Conservation (phyloP, 2,113 vertebrate genomes). For the Pachycephala philippinensis region DNA sequence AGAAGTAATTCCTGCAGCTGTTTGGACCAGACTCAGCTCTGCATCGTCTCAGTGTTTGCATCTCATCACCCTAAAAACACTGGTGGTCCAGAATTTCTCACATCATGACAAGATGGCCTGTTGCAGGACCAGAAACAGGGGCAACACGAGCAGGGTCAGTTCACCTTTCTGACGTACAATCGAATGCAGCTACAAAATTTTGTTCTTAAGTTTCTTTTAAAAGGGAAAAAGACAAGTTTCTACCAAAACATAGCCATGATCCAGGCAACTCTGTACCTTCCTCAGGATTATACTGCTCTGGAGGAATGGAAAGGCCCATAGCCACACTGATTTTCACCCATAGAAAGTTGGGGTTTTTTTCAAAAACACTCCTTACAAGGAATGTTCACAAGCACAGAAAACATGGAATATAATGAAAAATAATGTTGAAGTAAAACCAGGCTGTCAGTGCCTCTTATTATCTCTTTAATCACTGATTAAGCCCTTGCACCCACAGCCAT, state of each 20-base stretch:
- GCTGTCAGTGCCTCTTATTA: rapidly evolving
- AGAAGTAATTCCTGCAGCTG: neutral
- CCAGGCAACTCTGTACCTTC: neutral
- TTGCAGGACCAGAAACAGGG: neutral
- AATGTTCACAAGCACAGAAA: neutral
- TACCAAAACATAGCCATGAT: neutral
- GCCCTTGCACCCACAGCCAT: neutral
- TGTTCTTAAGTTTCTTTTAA: neutral
- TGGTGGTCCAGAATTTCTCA: neutral
- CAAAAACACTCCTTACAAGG: neutral
- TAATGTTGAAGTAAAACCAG: neutral
- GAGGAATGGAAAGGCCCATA: neutral
- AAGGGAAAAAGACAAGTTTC: neutral
- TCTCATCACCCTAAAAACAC: neutral
- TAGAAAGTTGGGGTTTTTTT: neutral
- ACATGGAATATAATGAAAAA: neutral
- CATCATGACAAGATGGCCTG: neutral
- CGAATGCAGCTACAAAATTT: neutral
- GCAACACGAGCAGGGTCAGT: neutral
- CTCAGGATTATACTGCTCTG: neutral
- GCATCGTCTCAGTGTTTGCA: neutral
- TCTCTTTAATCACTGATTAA: neutral
- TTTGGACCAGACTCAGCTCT: neutral
- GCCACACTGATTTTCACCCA: neutral
- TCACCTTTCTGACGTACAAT: neutral